phyloP scores from a whole-genome alignment of 23 tunicate species.

The Styela clava region DNA sequence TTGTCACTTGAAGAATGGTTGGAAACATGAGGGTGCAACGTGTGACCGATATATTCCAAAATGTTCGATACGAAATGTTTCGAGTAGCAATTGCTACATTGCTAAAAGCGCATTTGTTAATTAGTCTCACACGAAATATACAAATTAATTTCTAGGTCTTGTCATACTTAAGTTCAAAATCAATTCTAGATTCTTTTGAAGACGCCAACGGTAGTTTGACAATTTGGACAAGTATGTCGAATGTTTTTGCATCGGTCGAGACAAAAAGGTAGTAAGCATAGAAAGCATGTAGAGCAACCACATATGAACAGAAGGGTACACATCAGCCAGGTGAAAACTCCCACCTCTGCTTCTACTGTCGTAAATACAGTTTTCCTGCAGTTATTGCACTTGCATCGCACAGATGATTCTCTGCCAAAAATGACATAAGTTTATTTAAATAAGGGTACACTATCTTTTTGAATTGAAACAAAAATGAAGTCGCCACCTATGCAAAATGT shows the following conservation, averaged over 20 bases:
- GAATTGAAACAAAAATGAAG: background rate
- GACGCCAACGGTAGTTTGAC: conserved; percentile 44
- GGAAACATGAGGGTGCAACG: too few species aligned
- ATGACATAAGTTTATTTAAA: background rate
- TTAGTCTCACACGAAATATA: too few species aligned
- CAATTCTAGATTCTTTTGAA: conserved; percentile 24
- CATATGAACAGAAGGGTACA: conserved; percentile 31
- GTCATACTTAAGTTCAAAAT: background rate
- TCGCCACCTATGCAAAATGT: background rate
- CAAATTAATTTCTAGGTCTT: too few species aligned
- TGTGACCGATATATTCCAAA: too few species aligned
- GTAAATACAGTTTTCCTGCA: conserved; percentile 65
- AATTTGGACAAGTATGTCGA: conserved; percentile 72
- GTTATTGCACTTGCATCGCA: conserved; percentile 52
- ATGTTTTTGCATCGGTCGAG: conserved; percentile 51
- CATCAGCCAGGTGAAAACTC: conserved; percentile 51
- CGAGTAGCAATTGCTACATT: too few species aligned
- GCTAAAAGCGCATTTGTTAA: too few species aligned
- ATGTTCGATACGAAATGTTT: too few species aligned
- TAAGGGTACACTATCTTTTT: background rate
- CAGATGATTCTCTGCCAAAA: conserved; percentile 28
- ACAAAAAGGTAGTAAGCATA: conserved; percentile 69
- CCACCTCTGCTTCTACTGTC: conserved; percentile 27
- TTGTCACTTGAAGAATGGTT: too few species aligned
- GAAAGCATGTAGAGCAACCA: conserved; percentile 58